Base-by-base conservation (phyloP, 30 jellyfish, hydroid and myxozoan species). In the Pelagia noctiluca region DNA sequence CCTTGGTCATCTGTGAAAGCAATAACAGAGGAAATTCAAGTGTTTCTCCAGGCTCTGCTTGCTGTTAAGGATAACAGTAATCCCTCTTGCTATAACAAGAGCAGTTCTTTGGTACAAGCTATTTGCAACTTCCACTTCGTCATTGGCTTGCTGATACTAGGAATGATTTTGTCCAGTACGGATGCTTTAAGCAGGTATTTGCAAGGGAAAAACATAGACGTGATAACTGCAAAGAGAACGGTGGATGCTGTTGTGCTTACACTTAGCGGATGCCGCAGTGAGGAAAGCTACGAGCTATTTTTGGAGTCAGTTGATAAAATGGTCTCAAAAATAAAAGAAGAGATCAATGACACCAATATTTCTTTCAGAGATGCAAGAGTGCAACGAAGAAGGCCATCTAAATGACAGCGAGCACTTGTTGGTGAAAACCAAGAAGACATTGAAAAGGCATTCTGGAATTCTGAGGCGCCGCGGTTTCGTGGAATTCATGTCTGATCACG, bases 151-250 rank as follows among this genome's bases (percentile, higher is more conserved):
- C 74, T 36, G 21, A 23, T 23, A 13, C 77, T 75, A 50, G 1
- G 60, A 47, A 81, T 54, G 60, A 53, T 75, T 33, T 50, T 75
- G 63, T 75, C 79, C 26, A 66, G 63, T 66, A 66, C 63, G 2
- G 79, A 66, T 66, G 79, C 79, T 1, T 66, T 66, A 8, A 71
- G 84, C 70, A 38, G 70, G 84, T 71, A 47, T 71, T 71, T 71
- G 84, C 84, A 71, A 71, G 84, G 84, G 31, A 71, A 71, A 47
- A 7, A 47, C 67, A 71, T 71, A 1, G 84, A 71, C n/a, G 84
- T 71, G 70, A 37, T 71, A 38, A 71, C 84, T 71, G 84, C 84
- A 38, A 71, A 47, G 84, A 49, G 61, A 21, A 57, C 72, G 8
- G 72, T 24, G 10, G 72, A 19, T 19, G 29, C 72, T 12, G 34